Evolutionary conservation across 2,888 invertebrate genomes (phyloP).

Genomic region (Chymomyza amoena): DNA sequence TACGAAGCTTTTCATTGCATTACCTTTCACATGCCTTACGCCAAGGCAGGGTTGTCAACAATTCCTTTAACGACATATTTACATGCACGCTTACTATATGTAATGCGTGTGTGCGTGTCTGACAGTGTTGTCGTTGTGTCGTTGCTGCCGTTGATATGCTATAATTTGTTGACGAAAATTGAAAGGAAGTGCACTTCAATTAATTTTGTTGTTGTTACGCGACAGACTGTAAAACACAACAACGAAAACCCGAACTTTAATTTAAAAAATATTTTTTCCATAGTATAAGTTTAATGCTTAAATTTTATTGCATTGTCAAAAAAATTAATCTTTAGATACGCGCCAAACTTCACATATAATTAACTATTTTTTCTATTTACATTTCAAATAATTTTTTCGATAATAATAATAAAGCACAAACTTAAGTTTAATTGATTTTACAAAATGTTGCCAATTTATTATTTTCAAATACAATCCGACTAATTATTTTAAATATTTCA

Average conservation of each 20-base stretch:
- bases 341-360: too few relatives aligned
- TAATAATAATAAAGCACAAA: background rate
- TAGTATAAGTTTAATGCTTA: too few relatives aligned
- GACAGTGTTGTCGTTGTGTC: too few relatives aligned
- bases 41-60: too few relatives aligned
- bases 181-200: constrained; percentile 71
- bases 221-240: background rate
- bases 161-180: constrained; percentile 63
- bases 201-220: constrained; percentile 34
- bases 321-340: too few relatives aligned
- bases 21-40: too few relatives aligned
- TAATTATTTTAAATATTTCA: background rate
- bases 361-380: background rate
- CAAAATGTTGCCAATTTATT: background rate
- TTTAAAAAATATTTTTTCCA: background rate
- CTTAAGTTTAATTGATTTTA: background rate
- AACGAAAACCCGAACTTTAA: background rate
- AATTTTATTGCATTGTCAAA: too few relatives aligned
- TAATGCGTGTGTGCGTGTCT: too few relatives aligned
- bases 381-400: background rate
- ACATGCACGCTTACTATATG: too few relatives aligned
- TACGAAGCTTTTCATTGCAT: too few relatives aligned
- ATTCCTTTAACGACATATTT: too few relatives aligned
- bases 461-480: background rate
- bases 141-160: constrained; percentile 38